A percentile compares a stretch with the other conserved stretches of the same genome.
These are phyloP conservation scores for Drosophila flavopinicola DNA, from an alignment of 2,888 invertebrate genomes.

Conservation along the genomic window DNA sequence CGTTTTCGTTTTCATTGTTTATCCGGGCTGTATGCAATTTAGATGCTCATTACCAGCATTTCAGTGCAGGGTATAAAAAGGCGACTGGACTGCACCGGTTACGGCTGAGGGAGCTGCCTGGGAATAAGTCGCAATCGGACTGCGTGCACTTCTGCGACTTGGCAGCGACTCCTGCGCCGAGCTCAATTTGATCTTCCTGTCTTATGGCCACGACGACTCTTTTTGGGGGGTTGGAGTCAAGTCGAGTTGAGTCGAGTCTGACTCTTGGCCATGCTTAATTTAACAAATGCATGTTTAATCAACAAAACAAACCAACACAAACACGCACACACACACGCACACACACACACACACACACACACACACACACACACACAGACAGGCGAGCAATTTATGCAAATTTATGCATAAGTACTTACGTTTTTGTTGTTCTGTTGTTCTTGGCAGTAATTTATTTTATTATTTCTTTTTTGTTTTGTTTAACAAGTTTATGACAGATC, in stretches of 20 bases:
- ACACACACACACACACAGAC: background rate
- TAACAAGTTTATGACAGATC: constrained; percentile 27
- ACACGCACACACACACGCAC: constrained; percentile 8
- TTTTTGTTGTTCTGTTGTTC: constrained; percentile 1
- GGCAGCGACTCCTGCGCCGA: constrained; percentile 19
- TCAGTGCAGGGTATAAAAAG: constrained; percentile 13
- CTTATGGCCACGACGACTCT: constrained; percentile 13
- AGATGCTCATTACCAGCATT: too few species aligned
- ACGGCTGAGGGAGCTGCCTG: constrained; percentile 75
- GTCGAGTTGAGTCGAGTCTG: constrained; percentile 2
- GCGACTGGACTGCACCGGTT: constrained; percentile 40
- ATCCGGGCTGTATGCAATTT: too few species aligned
- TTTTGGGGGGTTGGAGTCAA: constrained; percentile 14
- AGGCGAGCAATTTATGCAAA: constrained; percentile 37
- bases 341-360: constrained; percentile 11
- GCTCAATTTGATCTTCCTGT: constrained; percentile 37
- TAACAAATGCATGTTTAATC: constrained; percentile 66
- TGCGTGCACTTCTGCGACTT: constrained; percentile 26
- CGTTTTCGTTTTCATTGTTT: too few species aligned
- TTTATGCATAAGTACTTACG: constrained; percentile 42
- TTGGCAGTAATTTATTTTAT: constrained; percentile 24
- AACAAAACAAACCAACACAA: constrained; percentile 19
- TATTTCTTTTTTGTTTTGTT: constrained; percentile 22
- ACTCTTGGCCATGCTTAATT: constrained; percentile 60
- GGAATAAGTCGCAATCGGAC: constrained; percentile 48